These are phyloP conservation scores for Alloscopus bannaensis DNA, from an alignment of 2,888 invertebrate genomes.

Conservation along the genomic window DNA sequence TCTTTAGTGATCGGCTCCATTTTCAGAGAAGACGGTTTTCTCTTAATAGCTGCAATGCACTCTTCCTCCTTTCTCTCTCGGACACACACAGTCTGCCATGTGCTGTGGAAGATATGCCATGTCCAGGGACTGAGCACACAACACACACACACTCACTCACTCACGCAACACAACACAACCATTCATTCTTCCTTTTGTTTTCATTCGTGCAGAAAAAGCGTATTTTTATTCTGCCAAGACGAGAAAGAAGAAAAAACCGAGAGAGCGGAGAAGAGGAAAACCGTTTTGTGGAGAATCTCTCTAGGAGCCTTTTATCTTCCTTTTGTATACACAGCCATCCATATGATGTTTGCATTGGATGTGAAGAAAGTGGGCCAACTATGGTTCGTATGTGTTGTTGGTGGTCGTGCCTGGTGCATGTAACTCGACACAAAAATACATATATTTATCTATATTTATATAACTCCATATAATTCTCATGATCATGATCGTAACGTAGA, in stretches of 20 bases:
- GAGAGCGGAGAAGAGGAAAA: neutral
- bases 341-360: slow-evolving; percentile 45
- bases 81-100: neutral
- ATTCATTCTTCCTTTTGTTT: slow-evolving; percentile 9
- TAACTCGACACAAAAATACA: neutral
- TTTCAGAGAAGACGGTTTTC: neutral
- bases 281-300: slow-evolving; percentile 20
- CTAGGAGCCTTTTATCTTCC: slow-evolving; percentile 19
- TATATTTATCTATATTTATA: too few relatives aligned
- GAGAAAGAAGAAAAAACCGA: slow-evolving; percentile 3
- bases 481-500: too few relatives aligned
- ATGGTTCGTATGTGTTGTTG: slow-evolving; percentile 24
- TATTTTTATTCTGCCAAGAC: slow-evolving; percentile 51
- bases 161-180: slow-evolving; percentile 2
- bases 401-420: too few relatives aligned
- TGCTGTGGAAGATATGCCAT: slow-evolving; percentile 1
- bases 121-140: slow-evolving; percentile 2
- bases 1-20: neutral
- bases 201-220: slow-evolving; percentile 58
- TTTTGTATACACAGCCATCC: slow-evolving; percentile 11
- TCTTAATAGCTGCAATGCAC: neutral
- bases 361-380: slow-evolving; percentile 38
- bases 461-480: too few relatives aligned
- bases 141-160: neutral
- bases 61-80: neutral